Percentiles rank a stretch among this genome's conserved stretches.
These are phyloP conservation scores for Plagiodera versicolora DNA, from an alignment of 2,888 invertebrate genomes.

Conservation along the genomic window DNA sequence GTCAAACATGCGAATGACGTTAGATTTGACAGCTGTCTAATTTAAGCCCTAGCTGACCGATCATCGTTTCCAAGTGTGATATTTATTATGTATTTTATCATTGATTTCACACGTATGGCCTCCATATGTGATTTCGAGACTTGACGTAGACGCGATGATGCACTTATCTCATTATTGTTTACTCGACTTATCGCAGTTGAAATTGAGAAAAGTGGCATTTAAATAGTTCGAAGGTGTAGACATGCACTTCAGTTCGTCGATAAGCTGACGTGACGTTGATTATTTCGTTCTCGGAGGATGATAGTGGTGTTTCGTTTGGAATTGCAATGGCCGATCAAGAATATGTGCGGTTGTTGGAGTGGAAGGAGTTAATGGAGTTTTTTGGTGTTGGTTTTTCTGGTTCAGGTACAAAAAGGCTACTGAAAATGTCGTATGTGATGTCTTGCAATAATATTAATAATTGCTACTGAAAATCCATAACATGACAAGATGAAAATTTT, in stretches of 20 bases:
- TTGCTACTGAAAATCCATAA: too few species aligned
- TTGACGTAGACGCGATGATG: not conserved
- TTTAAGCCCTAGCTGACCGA: not conserved
- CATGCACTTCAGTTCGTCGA: slow-evolving; percentile 18
- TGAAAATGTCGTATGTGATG: not conserved
- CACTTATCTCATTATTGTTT: slow-evolving; percentile 15
- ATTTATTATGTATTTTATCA: not conserved
- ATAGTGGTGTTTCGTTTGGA: not conserved
- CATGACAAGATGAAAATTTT: too few species aligned
- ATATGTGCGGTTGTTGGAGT: not conserved
- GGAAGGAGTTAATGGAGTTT: not conserved
- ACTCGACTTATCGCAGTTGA: slow-evolving; percentile 21
- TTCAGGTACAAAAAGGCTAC: too few species aligned
- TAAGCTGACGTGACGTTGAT: slow-evolving; percentile 13
- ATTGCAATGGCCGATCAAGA: not conserved
- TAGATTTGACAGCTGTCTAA: too few species aligned
- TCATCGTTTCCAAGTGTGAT: not conserved
- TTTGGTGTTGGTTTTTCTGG: not conserved
- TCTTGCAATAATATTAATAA: not conserved
- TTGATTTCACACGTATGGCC: not conserved
- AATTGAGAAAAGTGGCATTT: slow-evolving; percentile 21
- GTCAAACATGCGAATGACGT: too few species aligned
- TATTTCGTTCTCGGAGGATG: not conserved
- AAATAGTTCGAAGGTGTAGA: slow-evolving; percentile 8
- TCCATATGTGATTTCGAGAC: not conserved